phyloP scores from a whole-genome alignment of 2,113 vertebrate species.

The Phrynocephalus versicolor region DNA sequence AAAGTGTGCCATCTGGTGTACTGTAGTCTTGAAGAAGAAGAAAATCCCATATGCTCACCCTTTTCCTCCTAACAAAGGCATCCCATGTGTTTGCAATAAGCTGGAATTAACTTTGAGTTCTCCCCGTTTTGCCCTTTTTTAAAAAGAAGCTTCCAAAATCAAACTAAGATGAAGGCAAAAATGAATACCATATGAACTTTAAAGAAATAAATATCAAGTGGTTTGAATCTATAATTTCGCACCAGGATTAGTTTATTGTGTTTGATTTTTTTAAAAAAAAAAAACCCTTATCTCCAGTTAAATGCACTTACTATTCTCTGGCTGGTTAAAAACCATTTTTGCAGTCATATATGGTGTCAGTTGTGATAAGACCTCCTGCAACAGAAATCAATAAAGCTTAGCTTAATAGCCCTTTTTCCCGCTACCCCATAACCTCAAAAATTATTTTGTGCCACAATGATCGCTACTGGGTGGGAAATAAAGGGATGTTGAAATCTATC shows the following conservation, averaged over 20 bases:
- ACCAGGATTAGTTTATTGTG: constrained; percentile 53
- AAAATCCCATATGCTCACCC: constrained; percentile 53
- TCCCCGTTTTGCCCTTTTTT: constrained; percentile 2
- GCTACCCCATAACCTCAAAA: constrained; percentile 67
- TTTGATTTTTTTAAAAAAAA: constrained; percentile 40
- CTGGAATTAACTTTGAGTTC: constrained; percentile 63
- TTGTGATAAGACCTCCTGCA: constrained; percentile 56
- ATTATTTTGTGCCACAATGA: constrained; percentile 64
- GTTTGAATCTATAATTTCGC: constrained; percentile 56
- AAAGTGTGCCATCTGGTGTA: constrained; percentile 56
- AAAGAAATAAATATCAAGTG: constrained; percentile 70
- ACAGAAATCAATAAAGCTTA: constrained; percentile 67
- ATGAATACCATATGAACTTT: constrained; percentile 62
- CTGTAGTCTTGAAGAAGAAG: constrained; percentile 50
- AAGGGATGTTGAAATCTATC: constrained; percentile 65
- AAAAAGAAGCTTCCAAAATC: constrained; percentile 69
- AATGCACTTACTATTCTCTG: constrained; percentile 49
- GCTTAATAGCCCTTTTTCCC: constrained; percentile 56
- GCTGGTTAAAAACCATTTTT: constrained; percentile 63
- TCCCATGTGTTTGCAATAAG: constrained; percentile 61
- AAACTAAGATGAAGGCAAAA: constrained; percentile 55
- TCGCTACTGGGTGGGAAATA: constrained; percentile 65
- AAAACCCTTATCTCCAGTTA: constrained; percentile 59
- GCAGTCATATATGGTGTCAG: constrained; percentile 37
- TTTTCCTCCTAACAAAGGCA: constrained; percentile 65